A percentile compares a stretch with the other conserved stretches of the same genome.
Evolutionary conservation across 2,888 invertebrate species (phyloP).

Genomic region (Sipha maydis): DNA sequence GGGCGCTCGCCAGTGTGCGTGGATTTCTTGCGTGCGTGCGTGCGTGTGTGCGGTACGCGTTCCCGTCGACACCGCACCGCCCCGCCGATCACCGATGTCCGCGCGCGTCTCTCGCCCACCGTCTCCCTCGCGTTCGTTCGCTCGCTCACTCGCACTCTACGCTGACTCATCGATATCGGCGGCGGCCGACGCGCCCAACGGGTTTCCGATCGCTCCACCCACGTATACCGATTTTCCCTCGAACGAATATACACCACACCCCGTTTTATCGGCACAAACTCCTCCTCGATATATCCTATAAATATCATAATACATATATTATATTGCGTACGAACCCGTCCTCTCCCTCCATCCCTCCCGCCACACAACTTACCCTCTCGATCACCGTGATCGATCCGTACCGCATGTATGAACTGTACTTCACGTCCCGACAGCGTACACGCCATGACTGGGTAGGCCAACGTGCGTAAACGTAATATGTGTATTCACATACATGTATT

Average conservation of each 20-base stretch:
- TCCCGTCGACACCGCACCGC: background rate
- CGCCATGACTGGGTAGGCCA: too few relatives aligned
- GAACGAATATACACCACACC: conserved; percentile 54
- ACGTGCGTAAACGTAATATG: too few relatives aligned
- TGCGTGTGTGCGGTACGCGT: background rate
- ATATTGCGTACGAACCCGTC: too few relatives aligned
- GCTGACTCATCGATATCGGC: conserved; percentile 52
- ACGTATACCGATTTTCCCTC: conserved; percentile 60
- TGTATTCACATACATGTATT: too few relatives aligned
- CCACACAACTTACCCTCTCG: too few relatives aligned
- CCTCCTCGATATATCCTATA: conserved; percentile 54
- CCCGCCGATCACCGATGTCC: conserved; percentile 7
- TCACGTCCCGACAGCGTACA: too few relatives aligned
- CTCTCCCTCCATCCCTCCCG: too few relatives aligned
- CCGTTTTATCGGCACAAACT: conserved; percentile 60
- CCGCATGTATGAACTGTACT: too few relatives aligned
- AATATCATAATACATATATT: background rate
- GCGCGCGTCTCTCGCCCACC: background rate
- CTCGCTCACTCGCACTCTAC: background rate
- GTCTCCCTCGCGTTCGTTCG: background rate
- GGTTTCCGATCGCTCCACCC: conserved; percentile 62
- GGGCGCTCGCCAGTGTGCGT: too few relatives aligned
- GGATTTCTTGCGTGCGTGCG: background rate
- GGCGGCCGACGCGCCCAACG: conserved; percentile 59
- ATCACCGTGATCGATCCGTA: background rate